Conservation (phyloP, 2,888 invertebrate species). For the Acanthosepion pharaonis region DNA sequence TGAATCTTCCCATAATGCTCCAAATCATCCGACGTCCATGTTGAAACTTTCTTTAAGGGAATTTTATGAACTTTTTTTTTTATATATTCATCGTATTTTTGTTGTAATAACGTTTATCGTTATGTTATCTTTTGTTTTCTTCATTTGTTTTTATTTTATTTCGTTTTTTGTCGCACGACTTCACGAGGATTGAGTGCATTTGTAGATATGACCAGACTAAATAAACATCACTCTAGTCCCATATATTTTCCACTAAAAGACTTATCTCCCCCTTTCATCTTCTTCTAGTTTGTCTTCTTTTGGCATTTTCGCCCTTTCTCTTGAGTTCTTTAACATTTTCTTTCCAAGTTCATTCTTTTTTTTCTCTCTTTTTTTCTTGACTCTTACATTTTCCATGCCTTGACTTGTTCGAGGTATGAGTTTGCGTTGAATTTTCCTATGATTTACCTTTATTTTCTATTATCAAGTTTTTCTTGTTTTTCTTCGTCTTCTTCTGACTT, state of each 20-base stretch:
- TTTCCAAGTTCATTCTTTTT: too few species aligned
- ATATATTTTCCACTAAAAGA: constrained; percentile 1
- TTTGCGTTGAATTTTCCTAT: too few species aligned
- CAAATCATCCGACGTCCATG: background rate
- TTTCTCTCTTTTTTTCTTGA: background rate
- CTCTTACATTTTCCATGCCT: background rate
- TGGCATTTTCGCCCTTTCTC: background rate
- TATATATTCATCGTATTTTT: background rate
- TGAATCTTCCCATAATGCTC: background rate
- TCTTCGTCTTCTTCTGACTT: too few species aligned
- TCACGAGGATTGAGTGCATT: constrained; percentile 18
- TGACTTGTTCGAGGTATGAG: too few species aligned
- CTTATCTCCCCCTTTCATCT: constrained; percentile 24
- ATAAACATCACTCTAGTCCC: background rate
- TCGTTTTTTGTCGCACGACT: constrained; percentile 6
- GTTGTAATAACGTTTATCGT: background rate
- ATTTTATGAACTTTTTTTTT: background rate
- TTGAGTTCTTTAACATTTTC: background rate
- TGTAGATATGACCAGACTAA: constrained; percentile 33
- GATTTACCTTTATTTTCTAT: too few species aligned
- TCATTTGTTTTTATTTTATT: background rate
- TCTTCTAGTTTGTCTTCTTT: background rate
- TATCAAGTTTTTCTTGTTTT: too few species aligned
- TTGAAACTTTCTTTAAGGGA: background rate
- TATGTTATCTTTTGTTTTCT: background rate